phyloP scores from a whole-genome alignment of 2,888 invertebrate genomes.

The Thymelicus sylvestris region DNA sequence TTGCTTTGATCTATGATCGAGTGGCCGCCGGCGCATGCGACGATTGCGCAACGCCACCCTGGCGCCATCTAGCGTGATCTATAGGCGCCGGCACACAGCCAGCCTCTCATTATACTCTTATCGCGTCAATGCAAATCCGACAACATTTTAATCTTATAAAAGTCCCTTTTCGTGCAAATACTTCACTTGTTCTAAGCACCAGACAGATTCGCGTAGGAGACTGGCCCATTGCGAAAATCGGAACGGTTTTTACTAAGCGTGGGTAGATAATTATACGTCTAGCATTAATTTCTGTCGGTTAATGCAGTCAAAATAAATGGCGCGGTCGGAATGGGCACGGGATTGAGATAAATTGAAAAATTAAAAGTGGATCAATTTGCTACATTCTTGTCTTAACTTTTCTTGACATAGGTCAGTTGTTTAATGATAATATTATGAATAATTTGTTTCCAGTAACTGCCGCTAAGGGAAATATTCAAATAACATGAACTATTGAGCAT shows the following conservation, averaged over 20 bases:
- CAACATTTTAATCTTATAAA: conserved; percentile 63
- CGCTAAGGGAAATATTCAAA: neutral
- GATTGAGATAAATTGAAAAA: conserved; percentile 37
- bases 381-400: conserved; percentile 16
- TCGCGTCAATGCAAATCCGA: conserved; percentile 68
- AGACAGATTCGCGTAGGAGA: conserved; percentile 45
- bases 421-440: neutral
- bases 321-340: conserved; percentile 15
- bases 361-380: conserved; percentile 35
- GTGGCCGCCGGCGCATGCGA: conserved; percentile 44
- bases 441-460: neutral
- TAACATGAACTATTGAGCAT: no score
- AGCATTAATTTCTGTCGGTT: conserved; percentile 69
- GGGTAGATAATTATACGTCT: conserved; percentile 75
- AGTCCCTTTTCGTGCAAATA: conserved; percentile 62
- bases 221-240: conserved; percentile 72
- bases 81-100: conserved; percentile 59
- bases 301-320: conserved; percentile 48
- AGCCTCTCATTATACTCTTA: conserved; percentile 68
- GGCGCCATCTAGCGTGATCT: conserved; percentile 80
- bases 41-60: conserved; percentile 64
- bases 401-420: conserved; percentile 13
- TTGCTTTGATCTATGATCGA: conserved; percentile 49
- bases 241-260: conserved; percentile 71
- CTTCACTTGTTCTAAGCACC: conserved; percentile 59